Base-by-base conservation (phyloP, 2,113 vertebrate species). In the Dipodomys stephensi region DNA sequence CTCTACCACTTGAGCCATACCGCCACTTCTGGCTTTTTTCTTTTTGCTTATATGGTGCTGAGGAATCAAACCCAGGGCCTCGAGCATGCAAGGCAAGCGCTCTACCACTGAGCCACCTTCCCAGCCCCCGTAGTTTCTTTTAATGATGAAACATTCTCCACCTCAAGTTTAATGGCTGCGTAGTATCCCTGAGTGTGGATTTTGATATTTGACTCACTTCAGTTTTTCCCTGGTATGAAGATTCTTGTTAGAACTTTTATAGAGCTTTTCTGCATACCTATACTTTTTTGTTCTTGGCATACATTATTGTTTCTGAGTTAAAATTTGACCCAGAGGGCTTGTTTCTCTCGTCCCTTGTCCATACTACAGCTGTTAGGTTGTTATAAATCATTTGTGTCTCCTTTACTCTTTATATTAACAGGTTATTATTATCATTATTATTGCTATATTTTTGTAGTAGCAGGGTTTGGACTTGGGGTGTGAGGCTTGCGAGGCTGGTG, bases 241-340 rank as follows among this genome's bases (percentile, higher is more conserved):
- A 86, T 82, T 53, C 27, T 85, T 80, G 7, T 67, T 32, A 83
- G 23, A 91, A 71, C 79, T 15, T 10, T 80, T 93, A 35, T 15
- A 62, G 28, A 20, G 78, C 53, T 60, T 77, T 92, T 22, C 74
- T 28, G 18, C 3, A 30, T 60, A 18, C 62, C 15, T 67, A 2
- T 88, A 25, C 76, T 53, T 69, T 19, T 71, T 74, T 87, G 39
- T 39, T 46, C 57, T 80, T 86, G 46, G n/a, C 82, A 78, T 90
- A 76, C 18, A 27, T 83, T 88, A 91, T 90, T 91, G 46, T 82
- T 95, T 88, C n/a, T 80, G 60, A 93, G 35, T 69, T 90, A 92
- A 83, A 80, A 64, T 84, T 79, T 87, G 84, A 57, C 44, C 39
- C 46, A 62, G 74, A 62, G 39, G 57, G 3, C 84, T n/a, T 83